These are phyloP conservation scores for Formicarius rufipectus DNA, from an alignment of 2,113 vertebrate species.

Conservation along the genomic window DNA sequence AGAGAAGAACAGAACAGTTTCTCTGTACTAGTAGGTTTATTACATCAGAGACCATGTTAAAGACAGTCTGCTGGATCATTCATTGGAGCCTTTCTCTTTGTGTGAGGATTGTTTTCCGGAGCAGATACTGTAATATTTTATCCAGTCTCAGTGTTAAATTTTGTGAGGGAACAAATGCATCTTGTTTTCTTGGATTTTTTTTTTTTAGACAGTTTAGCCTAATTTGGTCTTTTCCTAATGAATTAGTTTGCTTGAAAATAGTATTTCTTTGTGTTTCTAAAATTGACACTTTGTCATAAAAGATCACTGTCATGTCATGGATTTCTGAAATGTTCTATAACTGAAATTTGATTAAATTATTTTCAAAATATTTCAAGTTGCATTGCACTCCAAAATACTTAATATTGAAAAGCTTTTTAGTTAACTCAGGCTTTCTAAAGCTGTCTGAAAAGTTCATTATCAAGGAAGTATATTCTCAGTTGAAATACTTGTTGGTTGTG, in stretches of 20 bases:
- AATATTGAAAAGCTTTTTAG: neutral
- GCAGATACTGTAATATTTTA: neutral
- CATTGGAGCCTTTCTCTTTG: neutral
- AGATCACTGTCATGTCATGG: neutral
- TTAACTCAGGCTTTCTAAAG: neutral
- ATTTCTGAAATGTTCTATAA: neutral
- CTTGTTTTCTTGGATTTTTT: neutral
- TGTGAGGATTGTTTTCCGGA: neutral
- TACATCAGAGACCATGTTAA: neutral
- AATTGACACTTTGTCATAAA: neutral
- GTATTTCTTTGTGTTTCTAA: neutral
- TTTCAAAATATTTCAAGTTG: neutral
- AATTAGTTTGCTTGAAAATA: neutral
- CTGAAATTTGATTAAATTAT: neutral
- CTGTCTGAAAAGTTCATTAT: neutral
- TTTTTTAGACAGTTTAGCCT: neutral
- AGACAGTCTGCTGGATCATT: neutral
- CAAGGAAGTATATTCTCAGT: neutral
- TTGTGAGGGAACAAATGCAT: neutral
- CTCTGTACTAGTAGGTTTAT: neutral
- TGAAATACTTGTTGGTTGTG: neutral
- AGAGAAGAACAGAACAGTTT: neutral
- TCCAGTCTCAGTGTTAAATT: neutral
- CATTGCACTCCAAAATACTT: neutral
- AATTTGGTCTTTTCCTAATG: neutral